Evolutionary conservation across 1,140 invertebrate genomes (phyloP).

Genomic region (Leptopilina clavipes): DNA sequence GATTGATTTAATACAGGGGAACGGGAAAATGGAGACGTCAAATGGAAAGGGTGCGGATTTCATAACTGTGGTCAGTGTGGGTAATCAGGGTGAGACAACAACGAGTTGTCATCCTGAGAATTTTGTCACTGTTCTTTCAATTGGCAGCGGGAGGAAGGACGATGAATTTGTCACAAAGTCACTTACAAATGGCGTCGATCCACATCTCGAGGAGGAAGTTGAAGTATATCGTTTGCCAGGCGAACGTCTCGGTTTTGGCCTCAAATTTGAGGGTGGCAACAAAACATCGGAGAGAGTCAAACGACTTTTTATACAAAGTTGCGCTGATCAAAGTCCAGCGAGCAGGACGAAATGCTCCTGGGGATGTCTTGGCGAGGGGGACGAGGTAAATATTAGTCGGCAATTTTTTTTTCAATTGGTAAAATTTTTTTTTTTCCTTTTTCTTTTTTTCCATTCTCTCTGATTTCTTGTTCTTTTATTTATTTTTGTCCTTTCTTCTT

Average conservation of each 20-base stretch:
- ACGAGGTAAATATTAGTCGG: conserved; percentile 76
- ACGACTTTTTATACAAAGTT: conserved; percentile 90
- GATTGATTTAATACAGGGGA: conserved; percentile 41
- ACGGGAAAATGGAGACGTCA: conserved; percentile 55
- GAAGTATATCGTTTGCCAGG: conserved; percentile 89
- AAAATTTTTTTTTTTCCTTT: too few relatives aligned
- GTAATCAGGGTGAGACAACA: conserved; percentile 58
- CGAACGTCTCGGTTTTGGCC: conserved; percentile 90
- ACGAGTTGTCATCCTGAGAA: conserved; percentile 54
- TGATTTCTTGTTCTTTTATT: too few relatives aligned
- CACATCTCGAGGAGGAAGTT: conserved; percentile 80
- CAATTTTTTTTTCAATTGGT: too few relatives aligned
- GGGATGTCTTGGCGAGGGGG: conserved; percentile 87
- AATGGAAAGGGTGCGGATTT: conserved; percentile 74
- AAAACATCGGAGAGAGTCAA: conserved; percentile 83
- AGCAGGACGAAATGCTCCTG: conserved; percentile 85
- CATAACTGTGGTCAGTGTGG: conserved; percentile 83
- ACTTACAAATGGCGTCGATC: conserved; percentile 60
- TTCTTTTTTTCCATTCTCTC: too few relatives aligned
- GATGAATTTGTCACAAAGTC: conserved; percentile 46
- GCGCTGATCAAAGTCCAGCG: conserved; percentile 90
- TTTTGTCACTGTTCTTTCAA: conserved; percentile 75
- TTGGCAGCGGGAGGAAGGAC: conserved; percentile 65
- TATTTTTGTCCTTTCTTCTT: too few relatives aligned
- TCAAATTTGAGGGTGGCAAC: conserved; percentile 93